These are phyloP conservation scores for Drosophila fuyamai DNA, from an alignment of 1,140 invertebrate genomes.

Conservation along the genomic window DNA sequence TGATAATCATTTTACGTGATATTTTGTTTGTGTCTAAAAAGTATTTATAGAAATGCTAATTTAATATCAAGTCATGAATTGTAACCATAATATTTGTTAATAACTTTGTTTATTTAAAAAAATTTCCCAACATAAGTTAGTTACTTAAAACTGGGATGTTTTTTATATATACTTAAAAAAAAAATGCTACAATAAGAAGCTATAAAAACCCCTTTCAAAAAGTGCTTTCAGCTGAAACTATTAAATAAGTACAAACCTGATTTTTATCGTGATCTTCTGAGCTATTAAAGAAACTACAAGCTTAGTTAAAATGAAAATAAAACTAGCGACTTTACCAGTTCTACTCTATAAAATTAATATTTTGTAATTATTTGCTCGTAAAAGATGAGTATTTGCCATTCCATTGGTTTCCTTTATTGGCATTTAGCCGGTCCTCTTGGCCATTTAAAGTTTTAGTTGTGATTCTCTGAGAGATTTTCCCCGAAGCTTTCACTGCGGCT, in stretches of 20 bases:
- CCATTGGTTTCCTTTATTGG: conserved; percentile 4
- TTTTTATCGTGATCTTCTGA: background rate
- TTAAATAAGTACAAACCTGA: background rate
- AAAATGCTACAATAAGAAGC: background rate
- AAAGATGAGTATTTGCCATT: conserved; percentile 10
- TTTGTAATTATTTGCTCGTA: background rate
- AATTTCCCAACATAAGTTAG: too few relatives aligned
- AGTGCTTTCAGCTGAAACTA: background rate
- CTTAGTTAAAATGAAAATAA: background rate
- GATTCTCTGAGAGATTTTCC: conserved; percentile 36
- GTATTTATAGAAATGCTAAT: conserved; percentile 20
- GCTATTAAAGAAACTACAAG: background rate
- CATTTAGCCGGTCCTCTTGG: conserved; percentile 3
- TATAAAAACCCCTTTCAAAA: background rate
- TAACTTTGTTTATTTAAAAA: background rate
- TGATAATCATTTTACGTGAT: conserved; percentile 8
- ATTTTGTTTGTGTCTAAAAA: background rate
- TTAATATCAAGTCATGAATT: background rate
- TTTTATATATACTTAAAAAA: background rate
- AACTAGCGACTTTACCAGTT: background rate
- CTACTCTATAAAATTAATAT: background rate
- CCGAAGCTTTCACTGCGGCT: conserved; percentile 32
- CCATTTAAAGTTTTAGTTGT: conserved; percentile 38
- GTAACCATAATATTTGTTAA: background rate
- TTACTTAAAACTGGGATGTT: background rate